Evolutionary conservation across 2,888 invertebrate species (phyloP).

Genomic region (Carabus problematicus): DNA sequence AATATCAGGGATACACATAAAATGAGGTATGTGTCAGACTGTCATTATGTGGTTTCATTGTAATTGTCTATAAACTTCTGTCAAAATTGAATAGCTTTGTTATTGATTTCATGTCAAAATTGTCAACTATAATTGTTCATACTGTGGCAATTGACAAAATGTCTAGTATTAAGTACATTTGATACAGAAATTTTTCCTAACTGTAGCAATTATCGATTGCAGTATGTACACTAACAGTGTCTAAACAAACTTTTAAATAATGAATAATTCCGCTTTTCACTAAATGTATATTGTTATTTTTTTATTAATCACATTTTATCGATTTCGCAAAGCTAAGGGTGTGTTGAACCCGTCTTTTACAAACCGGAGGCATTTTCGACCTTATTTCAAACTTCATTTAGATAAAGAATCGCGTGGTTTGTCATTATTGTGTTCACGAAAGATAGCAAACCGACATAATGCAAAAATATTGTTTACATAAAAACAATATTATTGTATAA

Average conservation of each 20-base stretch:
- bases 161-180: background rate
- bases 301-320: slow-evolving; percentile 53
- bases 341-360: slow-evolving; percentile 54
- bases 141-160: background rate
- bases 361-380: slow-evolving; percentile 30
- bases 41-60: slow-evolving; percentile 32
- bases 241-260: background rate
- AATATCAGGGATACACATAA: slow-evolving; percentile 35
- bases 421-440: slow-evolving; percentile 34
- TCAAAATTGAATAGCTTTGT: slow-evolving; percentile 23
- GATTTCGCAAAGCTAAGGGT: slow-evolving; percentile 56
- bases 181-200: no score
- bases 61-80: slow-evolving; percentile 35
- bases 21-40: slow-evolving; percentile 42
- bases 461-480: slow-evolving; percentile 22
- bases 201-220: no score
- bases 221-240: no score
- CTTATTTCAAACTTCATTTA: slow-evolving; percentile 24
- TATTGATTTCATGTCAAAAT: slow-evolving; percentile 32
- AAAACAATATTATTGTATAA: slow-evolving; percentile 5
- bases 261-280: background rate
- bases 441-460: slow-evolving; percentile 32
- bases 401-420: slow-evolving; percentile 16
- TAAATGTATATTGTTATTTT: slow-evolving; percentile 39
- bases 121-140: slow-evolving; percentile 5